A percentile compares a stretch with the other conserved stretches of the same genome.
Evolutionary conservation across 2,113 vertebrate genomes (phyloP).

Genomic region (Patagioenas fasciata): DNA sequence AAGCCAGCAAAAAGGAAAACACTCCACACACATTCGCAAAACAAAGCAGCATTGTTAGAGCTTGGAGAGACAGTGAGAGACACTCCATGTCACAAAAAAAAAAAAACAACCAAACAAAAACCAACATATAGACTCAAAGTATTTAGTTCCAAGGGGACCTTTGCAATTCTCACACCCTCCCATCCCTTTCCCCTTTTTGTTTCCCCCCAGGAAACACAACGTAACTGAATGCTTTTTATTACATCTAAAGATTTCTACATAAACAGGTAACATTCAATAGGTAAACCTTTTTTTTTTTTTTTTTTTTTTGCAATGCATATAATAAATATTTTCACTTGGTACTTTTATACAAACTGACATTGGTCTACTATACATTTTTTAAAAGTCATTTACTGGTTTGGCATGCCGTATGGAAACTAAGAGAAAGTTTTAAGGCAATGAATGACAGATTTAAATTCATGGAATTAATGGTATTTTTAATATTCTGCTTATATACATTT

Average conservation of each 20-base stretch:
- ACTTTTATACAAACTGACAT: conserved; percentile 98
- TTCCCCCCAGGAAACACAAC: conserved; percentile 66
- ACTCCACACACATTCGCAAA: rapidly evolving
- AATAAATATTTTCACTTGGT: conserved; percentile 98
- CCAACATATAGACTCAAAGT: too few relatives aligned
- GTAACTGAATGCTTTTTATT: conserved; percentile 96
- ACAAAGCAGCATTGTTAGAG: not conserved
- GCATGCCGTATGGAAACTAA: conserved; percentile 87
- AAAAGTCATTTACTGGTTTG: conserved; percentile 87
- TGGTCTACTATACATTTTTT: conserved; percentile 90
- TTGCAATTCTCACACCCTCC: not conserved
- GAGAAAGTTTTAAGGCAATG: conserved; percentile 95
- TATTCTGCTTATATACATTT: conserved; percentile 78
- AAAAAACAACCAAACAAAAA: not conserved
- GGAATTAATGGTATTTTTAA: conserved; percentile 73
- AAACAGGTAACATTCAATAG: conserved; percentile 99
- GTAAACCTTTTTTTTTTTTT: conserved; percentile 93
- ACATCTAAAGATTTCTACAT: conserved; percentile 99
- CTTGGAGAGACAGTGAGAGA: rapidly evolving
- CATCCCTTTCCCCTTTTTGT: rapidly evolving
- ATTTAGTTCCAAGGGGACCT: not conserved
- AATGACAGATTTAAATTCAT: conserved; percentile 82
- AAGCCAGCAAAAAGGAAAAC: not conserved
- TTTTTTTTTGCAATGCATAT: conserved; percentile 85
- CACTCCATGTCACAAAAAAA: not conserved